A percentile compares a stretch with the other conserved stretches of the same genome.
Evolutionary conservation across 2,797 vertebrate genomes (phyloP).

Genomic region (Antrozous pallidus): DNA sequence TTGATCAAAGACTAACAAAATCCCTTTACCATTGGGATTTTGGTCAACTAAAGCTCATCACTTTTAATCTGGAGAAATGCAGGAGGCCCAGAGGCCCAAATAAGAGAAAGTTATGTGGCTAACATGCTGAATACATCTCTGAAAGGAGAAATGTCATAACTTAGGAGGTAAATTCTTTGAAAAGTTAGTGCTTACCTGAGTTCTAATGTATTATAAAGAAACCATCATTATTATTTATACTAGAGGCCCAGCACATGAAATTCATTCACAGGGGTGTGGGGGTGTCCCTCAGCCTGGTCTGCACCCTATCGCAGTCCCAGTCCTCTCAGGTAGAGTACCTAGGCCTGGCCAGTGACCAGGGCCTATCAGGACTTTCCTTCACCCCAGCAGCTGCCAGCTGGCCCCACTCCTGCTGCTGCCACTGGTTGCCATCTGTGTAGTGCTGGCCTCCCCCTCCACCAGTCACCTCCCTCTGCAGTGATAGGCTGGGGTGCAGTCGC

Average conservation of each 20-base stretch:
- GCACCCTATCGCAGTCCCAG: too few relatives aligned
- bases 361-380: too few relatives aligned
- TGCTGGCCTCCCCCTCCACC: too few relatives aligned
- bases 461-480: too few relatives aligned
- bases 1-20: conserved; percentile 62
- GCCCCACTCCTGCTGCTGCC: too few relatives aligned
- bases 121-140: conserved; percentile 11
- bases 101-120: conserved; percentile 20
- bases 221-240: background rate
- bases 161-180: background rate
- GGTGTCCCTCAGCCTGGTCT: too few relatives aligned
- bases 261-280: fast-evolving
- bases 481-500: too few relatives aligned
- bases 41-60: conserved; percentile 55
- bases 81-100: conserved; percentile 33
- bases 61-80: conserved; percentile 43
- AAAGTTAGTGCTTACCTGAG: background rate
- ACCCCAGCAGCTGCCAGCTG: too few relatives aligned
- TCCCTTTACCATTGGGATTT: conserved; percentile 57
- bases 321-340: too few relatives aligned
- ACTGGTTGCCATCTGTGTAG: too few relatives aligned
- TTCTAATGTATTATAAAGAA: conserved; percentile 30
- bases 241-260: too few relatives aligned
- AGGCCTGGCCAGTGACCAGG: too few relatives aligned
- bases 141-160: conserved; percentile 33